A percentile compares a stretch with the other conserved stretches of the same genome.
phyloP scores from a whole-genome alignment of 2,888 invertebrate species.

The Rotaria sp. region DNA sequence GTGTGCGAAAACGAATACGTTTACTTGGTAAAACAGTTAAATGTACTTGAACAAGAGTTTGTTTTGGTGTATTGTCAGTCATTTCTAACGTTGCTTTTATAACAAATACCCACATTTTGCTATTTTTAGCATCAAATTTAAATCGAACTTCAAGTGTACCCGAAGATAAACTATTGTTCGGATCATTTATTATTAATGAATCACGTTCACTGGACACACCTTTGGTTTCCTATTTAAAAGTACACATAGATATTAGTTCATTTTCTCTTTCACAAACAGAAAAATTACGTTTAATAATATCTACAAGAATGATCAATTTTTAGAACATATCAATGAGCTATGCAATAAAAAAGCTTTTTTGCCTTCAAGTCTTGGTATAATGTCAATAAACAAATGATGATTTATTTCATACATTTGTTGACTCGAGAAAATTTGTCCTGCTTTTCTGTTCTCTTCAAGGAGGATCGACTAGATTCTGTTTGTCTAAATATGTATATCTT shows the following conservation, averaged over 20 bases:
- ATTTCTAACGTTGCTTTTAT: slow-evolving; percentile 5
- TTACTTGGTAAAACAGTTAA: not conserved
- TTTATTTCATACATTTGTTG: too few species aligned
- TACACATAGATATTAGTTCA: not conserved
- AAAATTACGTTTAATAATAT: too few species aligned
- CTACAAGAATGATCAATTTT: too few species aligned
- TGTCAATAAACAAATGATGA: too few species aligned
- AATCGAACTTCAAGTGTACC: not conserved
- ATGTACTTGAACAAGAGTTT: not conserved
- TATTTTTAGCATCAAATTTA: not conserved
- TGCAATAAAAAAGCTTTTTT: too few species aligned
- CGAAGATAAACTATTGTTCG: not conserved
- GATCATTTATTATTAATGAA: not conserved
- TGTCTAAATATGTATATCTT: too few species aligned
- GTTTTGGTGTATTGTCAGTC: not conserved
- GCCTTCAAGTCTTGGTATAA: too few species aligned
- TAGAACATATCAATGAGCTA: too few species aligned
- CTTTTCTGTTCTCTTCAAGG: too few species aligned
- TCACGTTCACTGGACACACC: not conserved
- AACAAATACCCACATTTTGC: slow-evolving; percentile 1
- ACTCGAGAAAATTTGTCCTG: too few species aligned
- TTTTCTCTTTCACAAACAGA: not conserved
- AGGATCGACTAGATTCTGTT: too few species aligned
- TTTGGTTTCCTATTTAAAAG: not conserved
- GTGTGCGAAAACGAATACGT: slow-evolving; percentile 8